Percentiles rank a stretch among this genome's conserved stretches.
phyloP scores from a whole-genome alignment of 2,888 invertebrate genomes.

The Danaus chrysippus region DNA sequence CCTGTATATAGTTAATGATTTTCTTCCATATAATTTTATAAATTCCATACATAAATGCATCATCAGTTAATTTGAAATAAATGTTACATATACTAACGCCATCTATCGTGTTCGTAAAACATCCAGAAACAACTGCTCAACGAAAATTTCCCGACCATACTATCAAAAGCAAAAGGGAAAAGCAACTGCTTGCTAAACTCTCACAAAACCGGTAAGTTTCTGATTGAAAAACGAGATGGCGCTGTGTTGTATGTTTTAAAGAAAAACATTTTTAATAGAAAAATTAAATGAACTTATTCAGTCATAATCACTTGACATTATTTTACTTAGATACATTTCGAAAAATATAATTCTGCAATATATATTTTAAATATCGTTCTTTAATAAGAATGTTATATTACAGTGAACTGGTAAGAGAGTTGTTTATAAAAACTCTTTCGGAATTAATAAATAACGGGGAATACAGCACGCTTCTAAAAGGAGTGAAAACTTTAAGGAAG shows the following conservation, averaged over 20 bases:
- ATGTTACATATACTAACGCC: constrained; percentile 27
- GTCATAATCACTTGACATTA: too few species aligned
- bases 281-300: too few species aligned
- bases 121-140: constrained; percentile 54
- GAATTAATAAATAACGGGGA: constrained; percentile 52
- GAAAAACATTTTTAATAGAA: too few species aligned
- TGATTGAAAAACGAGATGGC: constrained; percentile 45
- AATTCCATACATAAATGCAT: too few species aligned
- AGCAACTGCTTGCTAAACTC: constrained; percentile 51
- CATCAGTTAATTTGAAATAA: not conserved
- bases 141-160: constrained; percentile 39
- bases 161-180: constrained; percentile 39
- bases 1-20: too few species aligned
- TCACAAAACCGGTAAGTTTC: constrained; percentile 55
- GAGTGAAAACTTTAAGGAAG: constrained; percentile 41
- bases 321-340: too few species aligned
- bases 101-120: constrained; percentile 39
- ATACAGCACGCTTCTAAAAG: constrained; percentile 44
- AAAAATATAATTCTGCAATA: not conserved
- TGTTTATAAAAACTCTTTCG: constrained; percentile 50
- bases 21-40: too few species aligned
- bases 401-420: constrained; percentile 51
- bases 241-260: constrained; percentile 20
- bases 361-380: not conserved
- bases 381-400: constrained; percentile 23